Base-by-base conservation (phyloP, 2,888 invertebrate genomes). In the Drosophila recens region DNA sequence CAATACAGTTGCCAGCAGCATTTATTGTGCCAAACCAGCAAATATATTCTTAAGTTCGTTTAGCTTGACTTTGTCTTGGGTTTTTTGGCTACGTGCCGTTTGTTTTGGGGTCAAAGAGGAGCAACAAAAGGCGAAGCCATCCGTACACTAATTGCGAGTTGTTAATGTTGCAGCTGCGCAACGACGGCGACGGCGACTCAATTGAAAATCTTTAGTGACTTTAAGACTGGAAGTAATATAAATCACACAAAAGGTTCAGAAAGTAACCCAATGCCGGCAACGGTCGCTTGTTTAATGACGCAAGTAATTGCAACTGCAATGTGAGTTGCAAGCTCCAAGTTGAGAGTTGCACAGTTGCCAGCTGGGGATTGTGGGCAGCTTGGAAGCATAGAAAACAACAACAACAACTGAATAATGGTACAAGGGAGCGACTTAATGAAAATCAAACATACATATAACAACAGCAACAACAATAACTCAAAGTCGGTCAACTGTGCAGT, bases 181-280 rank as follows among this genome's bases (percentile, higher is more conserved):
- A 57, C 57, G 36, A 36, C 51, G 30, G 42, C 17, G 46, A 48
- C 51, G 51, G 61, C 69, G 63, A 75, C 63, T 76, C 80, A 76
- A 80, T 80, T 76, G 77, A 76, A 80, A 80, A 66, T 68, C 67
- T 84, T 84, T 78, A 65, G 81, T 81, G 79, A 87, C 81, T 89
- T 83, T 74, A 72, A 89, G 64, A 72, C 59, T 76, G 68, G 46
- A 84, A 84, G 87, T 78, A 89, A 78, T 80, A 84, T 84, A 89
- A 84, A 84, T 84, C 89, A 87, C 75, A 72, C 87, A 81, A 84
- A 88, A 84, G 87, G 84, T 87, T 84, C 73, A 63, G 63, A 61
- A 58, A 79, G 73, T 86, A 76, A 79, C 72, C 80, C 76, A 69
- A 72, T 75, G 70, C 65, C 58, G 42, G 46, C 63, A 72, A 57